These are phyloP conservation scores for Crocodylus rhombifer DNA, from an alignment of 2,797 vertebrate species.

Conservation along the genomic window DNA sequence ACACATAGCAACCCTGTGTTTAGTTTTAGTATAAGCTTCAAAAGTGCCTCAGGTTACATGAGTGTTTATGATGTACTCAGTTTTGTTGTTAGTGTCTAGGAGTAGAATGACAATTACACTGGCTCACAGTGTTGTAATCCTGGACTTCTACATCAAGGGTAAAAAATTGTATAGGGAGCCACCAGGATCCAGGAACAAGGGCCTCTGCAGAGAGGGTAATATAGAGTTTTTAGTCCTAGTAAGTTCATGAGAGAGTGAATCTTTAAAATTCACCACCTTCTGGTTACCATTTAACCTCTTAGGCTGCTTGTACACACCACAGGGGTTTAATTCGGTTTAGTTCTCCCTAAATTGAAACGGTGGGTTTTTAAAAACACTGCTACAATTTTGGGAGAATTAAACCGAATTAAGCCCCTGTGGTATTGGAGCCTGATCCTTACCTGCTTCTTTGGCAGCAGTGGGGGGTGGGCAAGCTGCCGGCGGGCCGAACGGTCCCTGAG, in stretches of 20 bases:
- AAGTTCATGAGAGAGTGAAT: background rate
- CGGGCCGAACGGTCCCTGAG: no score
- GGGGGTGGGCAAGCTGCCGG: no score
- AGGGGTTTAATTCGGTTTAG: no score
- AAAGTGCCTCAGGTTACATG: background rate
- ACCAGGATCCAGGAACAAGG: fast-evolving
- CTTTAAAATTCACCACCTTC: background rate
- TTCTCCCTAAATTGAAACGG: no score
- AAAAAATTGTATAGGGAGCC: background rate
- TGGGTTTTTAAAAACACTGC: no score
- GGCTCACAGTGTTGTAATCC: background rate
- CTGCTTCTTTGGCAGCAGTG: no score
- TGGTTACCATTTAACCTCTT: background rate
- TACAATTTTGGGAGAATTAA: no score
- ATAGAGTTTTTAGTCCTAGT: fast-evolving
- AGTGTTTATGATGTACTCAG: background rate
- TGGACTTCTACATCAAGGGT: background rate
- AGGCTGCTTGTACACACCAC: no score
- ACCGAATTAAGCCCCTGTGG: no score
- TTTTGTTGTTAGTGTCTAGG: slow-evolving; percentile 11
- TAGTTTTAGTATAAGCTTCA: slow-evolving; percentile 41
- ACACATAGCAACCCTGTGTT: slow-evolving; percentile 35
- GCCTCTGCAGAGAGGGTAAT: background rate
- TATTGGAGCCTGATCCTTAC: no score
- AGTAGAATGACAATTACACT: background rate